Evolutionary conservation across 2,888 invertebrate species (phyloP).

Genomic region (Schizotus pectinicornis): DNA sequence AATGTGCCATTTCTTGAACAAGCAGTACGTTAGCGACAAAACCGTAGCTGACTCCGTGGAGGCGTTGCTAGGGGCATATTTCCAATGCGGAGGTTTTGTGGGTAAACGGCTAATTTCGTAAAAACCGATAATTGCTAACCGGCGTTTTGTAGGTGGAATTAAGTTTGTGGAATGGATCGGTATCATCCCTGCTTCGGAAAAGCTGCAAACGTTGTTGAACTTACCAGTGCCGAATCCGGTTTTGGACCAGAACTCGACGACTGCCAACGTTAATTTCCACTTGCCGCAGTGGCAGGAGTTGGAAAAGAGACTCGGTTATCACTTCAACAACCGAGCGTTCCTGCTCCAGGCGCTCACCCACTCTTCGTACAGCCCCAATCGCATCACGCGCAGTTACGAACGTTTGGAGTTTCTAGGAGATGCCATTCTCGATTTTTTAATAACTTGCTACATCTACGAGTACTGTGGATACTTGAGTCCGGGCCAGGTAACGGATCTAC

Average conservation of each 20-base stretch:
- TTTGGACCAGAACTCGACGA: conserved; percentile 51
- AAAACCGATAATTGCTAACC: neutral
- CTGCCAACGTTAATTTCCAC: conserved; percentile 59
- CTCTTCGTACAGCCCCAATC: conserved; percentile 83
- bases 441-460: conserved; percentile 88
- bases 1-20: conserved; percentile 59
- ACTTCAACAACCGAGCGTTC: conserved; percentile 80
- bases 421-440: conserved; percentile 87
- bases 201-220: conserved; percentile 43
- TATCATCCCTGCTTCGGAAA: conserved; percentile 50
- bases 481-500: conserved; percentile 89
- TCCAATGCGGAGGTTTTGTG: conserved; percentile 61
- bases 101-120: neutral
- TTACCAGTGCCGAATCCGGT: conserved; percentile 53
- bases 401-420: conserved; percentile 92
- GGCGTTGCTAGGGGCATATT: conserved; percentile 81
- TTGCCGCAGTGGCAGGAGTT: conserved; percentile 55
- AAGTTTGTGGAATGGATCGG: conserved; percentile 61
- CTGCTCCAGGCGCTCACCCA: conserved; percentile 93
- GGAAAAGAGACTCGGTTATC: conserved; percentile 73
- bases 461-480: conserved; percentile 72
- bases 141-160: conserved; percentile 42
- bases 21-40: conserved; percentile 67
- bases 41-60: conserved; percentile 84
- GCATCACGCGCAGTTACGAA: conserved; percentile 87